Percentiles rank a stretch among this genome's conserved stretches.
Conservation (phyloP, 2,797 vertebrate genomes). For the Erethizon dorsatum region DNA sequence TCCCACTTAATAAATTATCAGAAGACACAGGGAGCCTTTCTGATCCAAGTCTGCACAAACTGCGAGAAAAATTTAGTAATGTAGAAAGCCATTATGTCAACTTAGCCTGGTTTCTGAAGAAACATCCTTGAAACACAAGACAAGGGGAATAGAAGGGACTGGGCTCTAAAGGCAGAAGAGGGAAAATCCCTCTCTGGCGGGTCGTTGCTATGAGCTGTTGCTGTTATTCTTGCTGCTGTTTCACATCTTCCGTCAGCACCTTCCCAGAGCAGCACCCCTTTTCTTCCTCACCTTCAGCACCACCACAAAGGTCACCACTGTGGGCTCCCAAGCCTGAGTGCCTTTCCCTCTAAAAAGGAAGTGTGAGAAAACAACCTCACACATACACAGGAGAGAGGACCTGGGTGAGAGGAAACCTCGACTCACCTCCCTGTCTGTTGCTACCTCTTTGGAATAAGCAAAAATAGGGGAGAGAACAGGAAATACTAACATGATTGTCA, state of each 20-base stretch:
- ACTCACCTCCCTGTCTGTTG: background rate
- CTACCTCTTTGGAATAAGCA: constrained; percentile 39
- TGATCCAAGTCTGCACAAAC: background rate
- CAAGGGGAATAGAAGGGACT: background rate
- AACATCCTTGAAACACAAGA: background rate
- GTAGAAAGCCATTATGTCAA: background rate
- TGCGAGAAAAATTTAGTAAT: background rate
- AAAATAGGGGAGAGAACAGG: background rate
- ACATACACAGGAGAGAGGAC: background rate
- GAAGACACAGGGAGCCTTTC: background rate
- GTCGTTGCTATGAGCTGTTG: background rate
- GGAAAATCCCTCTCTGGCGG: background rate
- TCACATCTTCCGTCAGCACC: background rate
- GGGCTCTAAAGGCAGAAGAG: background rate
- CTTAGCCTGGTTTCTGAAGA: background rate
- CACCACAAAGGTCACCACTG: background rate
- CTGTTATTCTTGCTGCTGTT: background rate
- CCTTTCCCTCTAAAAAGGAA: constrained; percentile 23
- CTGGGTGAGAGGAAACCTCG: background rate
- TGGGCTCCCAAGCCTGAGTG: background rate
- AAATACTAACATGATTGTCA: background rate
- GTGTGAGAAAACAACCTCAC: background rate
- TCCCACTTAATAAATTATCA: background rate
- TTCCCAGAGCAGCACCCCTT: background rate
- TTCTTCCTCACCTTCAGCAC: background rate